These are phyloP conservation scores for Drosophila neocordata DNA, from an alignment of 1,140 invertebrate species.

Conservation along the genomic window DNA sequence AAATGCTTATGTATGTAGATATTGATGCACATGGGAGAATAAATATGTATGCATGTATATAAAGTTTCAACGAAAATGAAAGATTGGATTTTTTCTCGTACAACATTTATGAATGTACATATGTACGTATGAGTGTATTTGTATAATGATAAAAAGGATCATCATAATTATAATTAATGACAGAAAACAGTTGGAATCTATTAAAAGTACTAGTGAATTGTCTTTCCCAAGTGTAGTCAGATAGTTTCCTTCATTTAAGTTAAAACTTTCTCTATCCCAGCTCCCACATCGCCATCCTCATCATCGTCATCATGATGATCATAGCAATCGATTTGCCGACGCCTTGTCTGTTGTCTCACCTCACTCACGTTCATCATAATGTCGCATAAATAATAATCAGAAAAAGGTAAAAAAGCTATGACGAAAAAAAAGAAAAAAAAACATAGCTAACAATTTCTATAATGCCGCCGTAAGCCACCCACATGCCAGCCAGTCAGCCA, in stretches of 20 bases:
- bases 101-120: too few relatives aligned
- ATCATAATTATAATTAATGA: too few relatives aligned
- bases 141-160: too few relatives aligned
- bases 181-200: too few relatives aligned
- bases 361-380: slow-evolving; percentile 11
- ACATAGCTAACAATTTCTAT: slow-evolving; percentile 6
- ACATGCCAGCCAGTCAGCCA: slow-evolving; percentile 3
- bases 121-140: too few relatives aligned
- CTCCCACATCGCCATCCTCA: neutral
- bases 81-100: too few relatives aligned
- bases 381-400: slow-evolving; percentile 11
- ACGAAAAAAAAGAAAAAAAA: slow-evolving; percentile 1
- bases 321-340: slow-evolving; percentile 8
- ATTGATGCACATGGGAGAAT: too few relatives aligned
- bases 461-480: slow-evolving; percentile 6
- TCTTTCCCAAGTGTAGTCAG: neutral
- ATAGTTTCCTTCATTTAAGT: neutral
- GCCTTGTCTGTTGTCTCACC: slow-evolving; percentile 10
- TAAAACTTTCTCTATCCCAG: neutral
- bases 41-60: too few relatives aligned
- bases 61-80: too few relatives aligned
- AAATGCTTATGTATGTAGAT: too few relatives aligned
- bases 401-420: slow-evolving; percentile 12
- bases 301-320: slow-evolving; percentile 9
- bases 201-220: neutral